Conservation (phyloP, 2,888 invertebrate species). For the Idaea aversata region DNA sequence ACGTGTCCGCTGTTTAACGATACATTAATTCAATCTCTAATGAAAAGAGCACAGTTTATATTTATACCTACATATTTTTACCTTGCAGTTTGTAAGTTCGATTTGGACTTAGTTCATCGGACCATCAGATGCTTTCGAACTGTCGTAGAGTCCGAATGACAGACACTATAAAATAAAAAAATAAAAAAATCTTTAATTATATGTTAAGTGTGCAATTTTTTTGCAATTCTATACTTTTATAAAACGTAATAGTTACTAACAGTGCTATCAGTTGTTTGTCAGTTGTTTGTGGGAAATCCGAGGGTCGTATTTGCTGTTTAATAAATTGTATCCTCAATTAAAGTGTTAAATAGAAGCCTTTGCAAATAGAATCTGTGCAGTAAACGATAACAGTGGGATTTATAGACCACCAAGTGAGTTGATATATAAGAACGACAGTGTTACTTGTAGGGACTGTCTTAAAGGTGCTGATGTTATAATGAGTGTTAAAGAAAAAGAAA, state of each 20-base stretch:
- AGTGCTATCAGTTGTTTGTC: constrained; percentile 46
- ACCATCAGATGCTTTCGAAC: constrained; percentile 2
- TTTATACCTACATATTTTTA: neutral
- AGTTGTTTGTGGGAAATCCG: constrained; percentile 65
- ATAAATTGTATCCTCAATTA: constrained; percentile 53
- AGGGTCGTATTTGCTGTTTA: constrained; percentile 50
- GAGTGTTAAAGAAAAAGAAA: constrained; percentile 49
- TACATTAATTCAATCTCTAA: neutral
- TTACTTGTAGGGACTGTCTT: constrained; percentile 22
- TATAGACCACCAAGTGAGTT: constrained; percentile 55
- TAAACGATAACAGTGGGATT: constrained; percentile 52
- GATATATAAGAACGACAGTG: constrained; percentile 20
- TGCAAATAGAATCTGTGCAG: constrained; percentile 49
- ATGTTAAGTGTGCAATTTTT: neutral
- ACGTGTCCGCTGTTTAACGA: neutral
- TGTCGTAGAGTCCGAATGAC: neutral
- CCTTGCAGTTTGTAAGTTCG: neutral
- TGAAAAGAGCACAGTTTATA: neutral
- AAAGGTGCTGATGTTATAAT: constrained; percentile 39
- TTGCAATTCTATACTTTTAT: constrained; percentile 2
- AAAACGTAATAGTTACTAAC: neutral
- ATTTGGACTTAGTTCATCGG: neutral
- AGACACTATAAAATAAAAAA: neutral
- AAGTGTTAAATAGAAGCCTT: constrained; percentile 54
- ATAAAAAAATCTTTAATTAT: constrained; percentile 3